Conservation (phyloP, 2,113 vertebrate genomes). For the Lontra canadensis region DNA sequence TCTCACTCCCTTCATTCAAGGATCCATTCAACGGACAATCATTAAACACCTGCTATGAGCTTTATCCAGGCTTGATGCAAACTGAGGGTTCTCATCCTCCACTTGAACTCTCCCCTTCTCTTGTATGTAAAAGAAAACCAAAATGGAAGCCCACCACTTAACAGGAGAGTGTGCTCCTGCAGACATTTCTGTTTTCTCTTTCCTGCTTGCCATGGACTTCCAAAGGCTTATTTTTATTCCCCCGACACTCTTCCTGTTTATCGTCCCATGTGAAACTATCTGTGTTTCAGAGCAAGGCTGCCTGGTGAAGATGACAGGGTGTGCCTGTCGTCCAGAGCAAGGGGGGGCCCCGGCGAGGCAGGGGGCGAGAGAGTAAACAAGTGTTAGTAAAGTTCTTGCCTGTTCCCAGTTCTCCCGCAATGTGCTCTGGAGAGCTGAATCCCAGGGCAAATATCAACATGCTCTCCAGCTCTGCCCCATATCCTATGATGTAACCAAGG, state of each 20-base stretch:
- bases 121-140: background rate
- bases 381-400: background rate
- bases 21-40: background rate
- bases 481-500: slow-evolving; percentile 1
- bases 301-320: background rate
- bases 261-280: rapidly evolving
- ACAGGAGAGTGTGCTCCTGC: background rate
- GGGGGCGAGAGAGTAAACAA: background rate
- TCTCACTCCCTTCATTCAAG: background rate
- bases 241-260: background rate
- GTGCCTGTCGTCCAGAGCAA: background rate
- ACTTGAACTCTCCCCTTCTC: background rate
- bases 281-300: background rate
- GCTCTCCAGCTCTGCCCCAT: background rate
- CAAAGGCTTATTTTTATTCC: background rate
- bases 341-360: background rate
- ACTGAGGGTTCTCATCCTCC: background rate
- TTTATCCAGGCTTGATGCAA: background rate
- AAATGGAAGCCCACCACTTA: background rate
- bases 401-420: background rate
- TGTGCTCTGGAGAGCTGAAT: background rate
- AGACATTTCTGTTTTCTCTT: slow-evolving; percentile 49
- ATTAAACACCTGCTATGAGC: background rate
- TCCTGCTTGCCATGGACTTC: background rate
- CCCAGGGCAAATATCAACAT: background rate